phyloP scores from a whole-genome alignment of 2,888 invertebrate genomes.

The Oxystoma pomonae region DNA sequence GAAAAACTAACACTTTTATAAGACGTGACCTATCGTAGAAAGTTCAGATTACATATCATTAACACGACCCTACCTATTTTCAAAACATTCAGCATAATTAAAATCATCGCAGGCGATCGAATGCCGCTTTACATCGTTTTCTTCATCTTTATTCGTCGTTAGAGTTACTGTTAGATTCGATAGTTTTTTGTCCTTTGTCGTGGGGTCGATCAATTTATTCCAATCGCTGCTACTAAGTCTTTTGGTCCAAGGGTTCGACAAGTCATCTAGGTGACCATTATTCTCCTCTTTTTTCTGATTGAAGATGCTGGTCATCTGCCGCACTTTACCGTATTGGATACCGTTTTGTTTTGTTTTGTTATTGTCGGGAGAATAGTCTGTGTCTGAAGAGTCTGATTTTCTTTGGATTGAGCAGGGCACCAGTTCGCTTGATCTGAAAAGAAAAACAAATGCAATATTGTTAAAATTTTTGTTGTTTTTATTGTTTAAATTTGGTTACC shows the following conservation, averaged over 20 bases:
- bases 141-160: constrained; percentile 31
- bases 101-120: constrained; percentile 57
- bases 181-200: too few relatives aligned
- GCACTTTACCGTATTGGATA: constrained; percentile 31
- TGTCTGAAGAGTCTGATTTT: constrained; percentile 12
- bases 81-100: constrained; percentile 29
- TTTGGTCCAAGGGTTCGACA: constrained; percentile 18
- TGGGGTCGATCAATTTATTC: constrained; percentile 34
- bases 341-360: constrained; percentile 18
- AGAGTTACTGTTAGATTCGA: not conserved
- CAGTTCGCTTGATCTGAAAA: constrained; percentile 39
- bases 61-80: constrained; percentile 35
- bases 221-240: constrained; percentile 29
- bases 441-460: not conserved
- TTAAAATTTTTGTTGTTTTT: not conserved
- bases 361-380: not conserved
- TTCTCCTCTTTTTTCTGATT: too few relatives aligned
- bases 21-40: constrained; percentile 33
- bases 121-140: constrained; percentile 49
- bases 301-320: constrained; percentile 31
- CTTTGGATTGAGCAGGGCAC: constrained; percentile 30
- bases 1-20: too few relatives aligned
- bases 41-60: constrained; percentile 37
- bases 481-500: not conserved
- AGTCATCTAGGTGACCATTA: constrained; percentile 17